Base-by-base conservation (phyloP, 2,797 vertebrate genomes). In the Tachyglossus aculeatus region DNA sequence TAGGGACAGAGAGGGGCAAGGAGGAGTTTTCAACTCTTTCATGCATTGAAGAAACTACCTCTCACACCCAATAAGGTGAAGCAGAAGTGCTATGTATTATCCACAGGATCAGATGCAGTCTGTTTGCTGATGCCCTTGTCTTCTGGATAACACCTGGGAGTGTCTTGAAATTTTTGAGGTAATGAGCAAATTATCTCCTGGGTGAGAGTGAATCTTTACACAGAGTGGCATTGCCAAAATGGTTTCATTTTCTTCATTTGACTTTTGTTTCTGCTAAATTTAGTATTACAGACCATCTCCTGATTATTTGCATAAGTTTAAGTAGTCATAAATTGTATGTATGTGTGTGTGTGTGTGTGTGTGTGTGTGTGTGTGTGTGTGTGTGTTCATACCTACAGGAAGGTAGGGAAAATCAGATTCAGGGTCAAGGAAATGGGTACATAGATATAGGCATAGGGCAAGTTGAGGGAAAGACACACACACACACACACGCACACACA, bases 71-170 rank as follows among this genome's bases (percentile, higher is more conserved):
- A 56, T 45, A 25, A 52, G 22, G 40, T 39, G 44, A n/a, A n/a
- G n/a, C n/a, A n/a, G n/a, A n/a, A n/a, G n/a, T n/a, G n/a, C 41
- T 32, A 9, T 65, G 34, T 72, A 82, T 84, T 74, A 77, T 31
- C 40, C 66, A 68, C 67, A 68, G 73, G 63, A 43, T 43, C 74
- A 71, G 51, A 55, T 61, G 29, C 50, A 57, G 24, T 50, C 70
- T 55, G 62, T 51, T 56, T 40, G 25, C 27, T 59, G 60, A n/a
- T 65, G 62, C 47, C 62, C 71, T 34, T 51, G 38, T 40, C 58
- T 83, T 75, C 19, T 44, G 57, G 52, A 71, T 56, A 59, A 45
- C 40, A 64, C 57, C 58, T 16, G 21, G 18, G 45, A 18, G 24
- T 41, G 27, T 73, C 71, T 38, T 67, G 24, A 66, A 32, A 63